phyloP scores from a whole-genome alignment of 1,140 invertebrate genomes.

The Eulimnadia texana region DNA sequence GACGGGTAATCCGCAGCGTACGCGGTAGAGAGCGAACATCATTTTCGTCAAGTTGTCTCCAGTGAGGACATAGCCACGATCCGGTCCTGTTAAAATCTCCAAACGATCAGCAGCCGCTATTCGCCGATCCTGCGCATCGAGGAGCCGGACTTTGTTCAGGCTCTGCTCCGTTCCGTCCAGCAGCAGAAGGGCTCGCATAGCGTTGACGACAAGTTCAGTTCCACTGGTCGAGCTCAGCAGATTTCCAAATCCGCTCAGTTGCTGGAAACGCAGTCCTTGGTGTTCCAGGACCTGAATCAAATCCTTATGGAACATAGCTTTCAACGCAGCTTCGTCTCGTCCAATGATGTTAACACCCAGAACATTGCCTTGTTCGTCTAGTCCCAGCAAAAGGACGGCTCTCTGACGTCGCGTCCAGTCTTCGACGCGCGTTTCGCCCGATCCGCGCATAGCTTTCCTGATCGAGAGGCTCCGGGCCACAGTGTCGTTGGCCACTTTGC shows the following conservation, averaged over 20 bases:
- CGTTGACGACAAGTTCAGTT: constrained; percentile 3
- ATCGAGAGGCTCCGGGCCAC: background rate
- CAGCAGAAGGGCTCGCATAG: constrained; percentile 7
- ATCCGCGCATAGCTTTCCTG: background rate
- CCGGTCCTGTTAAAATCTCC: background rate
- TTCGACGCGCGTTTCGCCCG: background rate
- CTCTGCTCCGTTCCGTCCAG: constrained; percentile 2
- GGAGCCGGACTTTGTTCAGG: background rate
- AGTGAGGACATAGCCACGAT: constrained; percentile 1
- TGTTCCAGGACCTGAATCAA: background rate
- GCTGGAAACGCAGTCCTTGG: background rate
- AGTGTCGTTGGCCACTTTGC: constrained; percentile 8
- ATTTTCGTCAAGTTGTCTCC: constrained; percentile 9
- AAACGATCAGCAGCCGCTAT: background rate
- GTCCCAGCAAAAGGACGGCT: constrained; percentile 3
- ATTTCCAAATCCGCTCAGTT: constrained; percentile 5
- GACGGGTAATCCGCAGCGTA: constrained; percentile 4
- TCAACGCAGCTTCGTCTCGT: background rate
- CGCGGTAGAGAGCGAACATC: constrained; percentile 6
- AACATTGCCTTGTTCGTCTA: background rate
- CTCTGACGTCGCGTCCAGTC: constrained; percentile 6
- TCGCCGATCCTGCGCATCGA: background rate
- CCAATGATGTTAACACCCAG: background rate
- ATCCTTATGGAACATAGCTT: background rate
- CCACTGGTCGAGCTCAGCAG: background rate